Base-by-base conservation (phyloP, 2,797 vertebrate genomes). In the Megaceryle alcyon region DNA sequence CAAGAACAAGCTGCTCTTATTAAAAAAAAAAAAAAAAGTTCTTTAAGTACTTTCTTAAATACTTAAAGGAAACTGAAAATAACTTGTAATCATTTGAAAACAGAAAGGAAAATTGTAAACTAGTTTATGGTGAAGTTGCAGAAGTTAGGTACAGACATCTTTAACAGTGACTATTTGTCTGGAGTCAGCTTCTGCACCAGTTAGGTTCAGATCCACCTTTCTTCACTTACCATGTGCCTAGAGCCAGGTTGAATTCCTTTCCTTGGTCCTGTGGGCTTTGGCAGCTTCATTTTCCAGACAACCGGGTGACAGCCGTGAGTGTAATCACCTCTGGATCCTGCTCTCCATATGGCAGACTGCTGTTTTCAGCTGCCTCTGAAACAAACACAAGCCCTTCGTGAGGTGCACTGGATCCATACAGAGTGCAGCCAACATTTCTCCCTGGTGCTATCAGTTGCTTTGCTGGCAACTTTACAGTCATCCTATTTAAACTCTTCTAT, bases 341-440 rank as follows among this genome's bases (percentile, higher is more conserved):
- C 35, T 57, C 49, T 29, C 41, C 46, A 4, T 1, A 8, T 9
- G 53, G 53, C 66, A 68, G 35, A 8, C 2, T 28, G 2, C 12
- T 10, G 2, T 28, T 56, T 56, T 3, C 35, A 79, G 1, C 29
- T 11, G 4, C 18, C 2, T 19, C 51, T 14, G 10, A 31, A 31
- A 53, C 14, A 10, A 3, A 18, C 3, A 7, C 5, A 0, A 0
- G 2, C 16, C 49, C 28, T 2, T 4, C 3, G 3, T 5, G 10
- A 77, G 31, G 33, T 26, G 26, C 33, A 23, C 1, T 22, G 51
- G 37, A 2, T 10, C 33, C 12, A 2, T 8, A 6, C 1, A 3
- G 8, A 26, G 22, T 7, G 9, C 3, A 51, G 46, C 11, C 44
- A 39, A 16, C 22, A 1, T 26, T 31, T 23, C 16, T 60, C 12